Evolutionary conservation across 2,797 vertebrate genomes (phyloP), one percentile per base, ranked within the genome.

Genomic region (Darevskia mixta): DNA sequence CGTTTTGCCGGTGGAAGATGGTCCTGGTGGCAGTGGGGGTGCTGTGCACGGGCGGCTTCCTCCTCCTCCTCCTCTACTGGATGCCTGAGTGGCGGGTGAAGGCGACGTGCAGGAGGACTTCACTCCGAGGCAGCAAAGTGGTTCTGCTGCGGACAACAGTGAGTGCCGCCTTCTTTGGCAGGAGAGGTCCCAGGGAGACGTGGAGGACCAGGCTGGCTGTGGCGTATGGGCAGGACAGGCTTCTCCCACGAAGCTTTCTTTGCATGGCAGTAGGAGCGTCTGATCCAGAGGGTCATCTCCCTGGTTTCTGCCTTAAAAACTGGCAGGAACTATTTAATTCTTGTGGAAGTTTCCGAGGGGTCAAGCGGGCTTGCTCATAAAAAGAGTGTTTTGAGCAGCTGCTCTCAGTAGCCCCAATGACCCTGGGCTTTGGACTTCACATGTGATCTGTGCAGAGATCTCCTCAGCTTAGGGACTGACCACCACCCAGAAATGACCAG

Each of bases 31-130:
- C 96, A 86, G 87, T 98, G 0, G 98, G 98, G 25, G 98, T 98
- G 93, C 87, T 99, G 85, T 98, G 97, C 93, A 98, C 98, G 0
- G 98, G 99, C 2, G 99, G 99, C 84, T 98, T 99, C 95, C 98
- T 99, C 45, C 98, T 99, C 79, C 98, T 99, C 87, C 97, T 99
- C 86, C 98, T 99, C 92, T 99, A 99, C 95, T 99, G 99, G 99
- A 98, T 99, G 98, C 99, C 99, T 6, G 97, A 99, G 96, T 99
- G 98, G 99, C 98, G 98, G 11, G 98, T 99, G 95, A 99, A 98
- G 96, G 97, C 97, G 85, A 99, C 98, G 0, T 99, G 99, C 95
- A 95, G 91, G 88, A 97, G 97, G 95, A 97, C 97, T 89, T 88
- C 97, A 0, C 95, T 98, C 82, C 97, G 96, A 79, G 98, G 98